Conservation (phyloP, 2,888 invertebrate species). For the Nemotelus nigrinus region DNA sequence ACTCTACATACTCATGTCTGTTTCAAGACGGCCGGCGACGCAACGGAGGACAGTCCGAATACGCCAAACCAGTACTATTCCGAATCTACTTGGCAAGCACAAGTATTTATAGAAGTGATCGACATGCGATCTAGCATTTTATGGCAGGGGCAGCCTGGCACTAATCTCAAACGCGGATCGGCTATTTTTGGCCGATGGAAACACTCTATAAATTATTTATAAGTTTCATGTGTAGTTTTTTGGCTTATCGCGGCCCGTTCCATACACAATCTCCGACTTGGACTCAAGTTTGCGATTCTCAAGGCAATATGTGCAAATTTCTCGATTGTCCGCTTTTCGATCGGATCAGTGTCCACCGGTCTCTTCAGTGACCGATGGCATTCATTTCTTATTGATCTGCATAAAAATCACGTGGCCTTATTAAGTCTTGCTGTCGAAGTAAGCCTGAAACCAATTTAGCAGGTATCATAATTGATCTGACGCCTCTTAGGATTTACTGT, state of each 20-base stretch:
- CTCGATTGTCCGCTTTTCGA: not conserved
- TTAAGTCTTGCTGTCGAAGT: not conserved
- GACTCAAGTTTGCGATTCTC: not conserved
- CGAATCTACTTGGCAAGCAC: not conserved
- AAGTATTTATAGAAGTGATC: slow-evolving; percentile 45
- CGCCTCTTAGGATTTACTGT: too few relatives aligned
- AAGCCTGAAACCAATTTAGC: too few relatives aligned
- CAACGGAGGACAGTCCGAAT: slow-evolving; percentile 14
- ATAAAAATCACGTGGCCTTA: slow-evolving; percentile 24
- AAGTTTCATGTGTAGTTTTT: slow-evolving; percentile 45
- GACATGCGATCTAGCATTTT: slow-evolving; percentile 39
- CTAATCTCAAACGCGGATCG: slow-evolving; percentile 44
- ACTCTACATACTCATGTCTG: not conserved
- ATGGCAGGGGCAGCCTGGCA: slow-evolving; percentile 38
- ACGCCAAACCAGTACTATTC: slow-evolving; percentile 1
- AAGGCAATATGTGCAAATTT: slow-evolving; percentile 23
- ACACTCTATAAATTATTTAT: slow-evolving; percentile 50
- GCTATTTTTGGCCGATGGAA: slow-evolving; percentile 47
- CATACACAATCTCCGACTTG: slow-evolving; percentile 6
- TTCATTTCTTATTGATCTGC: slow-evolving; percentile 34
- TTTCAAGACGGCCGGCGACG: not conserved
- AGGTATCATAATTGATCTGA: too few relatives aligned
- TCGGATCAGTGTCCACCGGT: not conserved
- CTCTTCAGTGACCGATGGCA: slow-evolving; percentile 9
- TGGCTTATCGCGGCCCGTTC: slow-evolving; percentile 31